Conservation (phyloP, 1,140 invertebrate species). For the Brachionus angularis region DNA sequence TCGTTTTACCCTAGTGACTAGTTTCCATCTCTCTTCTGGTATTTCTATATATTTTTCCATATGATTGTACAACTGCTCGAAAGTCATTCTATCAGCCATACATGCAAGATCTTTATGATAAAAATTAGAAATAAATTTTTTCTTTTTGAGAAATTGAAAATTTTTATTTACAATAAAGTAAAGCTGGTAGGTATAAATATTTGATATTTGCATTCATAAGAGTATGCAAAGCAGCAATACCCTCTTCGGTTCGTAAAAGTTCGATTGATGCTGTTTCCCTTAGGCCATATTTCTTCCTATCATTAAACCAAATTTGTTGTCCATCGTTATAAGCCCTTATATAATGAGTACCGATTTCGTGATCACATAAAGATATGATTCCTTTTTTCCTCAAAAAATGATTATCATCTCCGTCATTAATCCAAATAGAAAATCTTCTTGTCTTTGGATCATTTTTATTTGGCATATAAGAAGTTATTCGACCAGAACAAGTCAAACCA, state of each 20-base stretch:
- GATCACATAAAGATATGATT: slow-evolving; percentile 53
- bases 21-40: slow-evolving; percentile 54
- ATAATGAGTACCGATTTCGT: slow-evolving; percentile 57
- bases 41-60: slow-evolving; percentile 51
- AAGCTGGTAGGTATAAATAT: slow-evolving; percentile 52
- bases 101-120: slow-evolving; percentile 52
- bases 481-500: slow-evolving; percentile 27
- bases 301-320: slow-evolving; percentile 56
- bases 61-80: slow-evolving; percentile 55
- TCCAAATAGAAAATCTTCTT: slow-evolving; percentile 37
- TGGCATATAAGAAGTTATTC: slow-evolving; percentile 25
- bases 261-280: slow-evolving; percentile 48
- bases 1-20: slow-evolving; percentile 54
- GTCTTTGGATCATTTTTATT: slow-evolving; percentile 33
- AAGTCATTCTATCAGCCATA: slow-evolving; percentile 54
- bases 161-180: slow-evolving; percentile 51
- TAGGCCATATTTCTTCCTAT: slow-evolving; percentile 52
- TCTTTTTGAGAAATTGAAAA: neutral
- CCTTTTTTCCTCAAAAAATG: slow-evolving; percentile 51
- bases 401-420: slow-evolving; percentile 35
- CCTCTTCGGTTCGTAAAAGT: slow-evolving; percentile 52
- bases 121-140: neutral
- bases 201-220: slow-evolving; percentile 51
- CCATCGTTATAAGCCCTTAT: slow-evolving; percentile 43
- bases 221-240: slow-evolving; percentile 54